These are phyloP conservation scores for Psylliodes chrysocephalus DNA, from an alignment of 2,888 invertebrate species.

Conservation along the genomic window DNA sequence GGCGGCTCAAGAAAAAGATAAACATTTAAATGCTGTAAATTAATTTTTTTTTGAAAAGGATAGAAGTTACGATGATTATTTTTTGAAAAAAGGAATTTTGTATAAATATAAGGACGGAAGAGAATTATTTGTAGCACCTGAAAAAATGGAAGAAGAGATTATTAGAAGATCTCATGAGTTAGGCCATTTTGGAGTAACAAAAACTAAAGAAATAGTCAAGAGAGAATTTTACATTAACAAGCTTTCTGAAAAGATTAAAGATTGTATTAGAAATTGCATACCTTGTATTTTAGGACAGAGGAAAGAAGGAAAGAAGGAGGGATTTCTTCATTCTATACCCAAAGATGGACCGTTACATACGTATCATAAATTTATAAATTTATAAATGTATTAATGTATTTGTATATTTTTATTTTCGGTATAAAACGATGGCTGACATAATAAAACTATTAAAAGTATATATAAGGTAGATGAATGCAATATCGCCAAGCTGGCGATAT, in stretches of 20 bases:
- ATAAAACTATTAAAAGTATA: no score
- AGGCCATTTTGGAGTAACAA: slow-evolving; percentile 54
- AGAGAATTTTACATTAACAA: slow-evolving; percentile 44
- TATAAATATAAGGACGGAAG: slow-evolving; percentile 44
- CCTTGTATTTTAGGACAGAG: no score
- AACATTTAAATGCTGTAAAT: slow-evolving; percentile 18
- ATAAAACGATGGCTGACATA: no score
- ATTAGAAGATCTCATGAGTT: slow-evolving; percentile 55
- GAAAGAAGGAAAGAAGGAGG: no score
- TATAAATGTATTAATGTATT: no score
- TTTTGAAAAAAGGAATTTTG: slow-evolving; percentile 41
- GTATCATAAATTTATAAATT: no score
- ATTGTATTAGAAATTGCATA: no score
- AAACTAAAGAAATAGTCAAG: slow-evolving; percentile 41
- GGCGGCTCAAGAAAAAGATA: slow-evolving; percentile 36
- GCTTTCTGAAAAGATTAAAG: slow-evolving; percentile 42
- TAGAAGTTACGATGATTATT: slow-evolving; percentile 32
- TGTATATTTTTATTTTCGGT: no score
- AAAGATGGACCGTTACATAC: no score
- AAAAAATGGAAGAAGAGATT: slow-evolving; percentile 55
- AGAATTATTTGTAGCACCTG: slow-evolving; percentile 52
- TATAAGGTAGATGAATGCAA: no score
- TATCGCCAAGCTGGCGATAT: no score
- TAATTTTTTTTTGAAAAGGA: slow-evolving; percentile 28
- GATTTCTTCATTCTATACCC: no score